A percentile compares a stretch with the other conserved stretches of the same genome.
These are phyloP conservation scores for Salticus scenicus DNA, from an alignment of 2,888 invertebrate species.

Conservation along the genomic window DNA sequence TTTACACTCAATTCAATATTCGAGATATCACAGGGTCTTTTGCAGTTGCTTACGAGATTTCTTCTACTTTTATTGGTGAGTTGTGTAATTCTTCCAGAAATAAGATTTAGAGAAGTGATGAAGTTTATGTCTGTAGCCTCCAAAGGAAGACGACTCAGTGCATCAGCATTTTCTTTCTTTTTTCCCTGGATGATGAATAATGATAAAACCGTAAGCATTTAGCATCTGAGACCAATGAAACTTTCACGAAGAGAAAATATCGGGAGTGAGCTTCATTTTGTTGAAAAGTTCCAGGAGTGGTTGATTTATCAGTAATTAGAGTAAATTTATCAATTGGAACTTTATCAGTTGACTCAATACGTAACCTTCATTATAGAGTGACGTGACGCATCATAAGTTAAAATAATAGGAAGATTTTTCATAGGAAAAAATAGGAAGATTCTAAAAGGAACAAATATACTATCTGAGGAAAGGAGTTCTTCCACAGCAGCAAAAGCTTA, in stretches of 20 bases:
- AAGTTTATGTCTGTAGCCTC: no score
- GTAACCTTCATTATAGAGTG: constrained; percentile 70
- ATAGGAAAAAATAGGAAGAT: no score
- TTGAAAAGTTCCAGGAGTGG: constrained; percentile 33
- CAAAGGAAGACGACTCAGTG: neutral
- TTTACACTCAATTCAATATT: no score
- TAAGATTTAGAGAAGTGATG: no score
- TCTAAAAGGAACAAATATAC: constrained; percentile 67
- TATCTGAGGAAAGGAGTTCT: neutral
- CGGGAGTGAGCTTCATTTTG: neutral
- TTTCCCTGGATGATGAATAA: neutral
- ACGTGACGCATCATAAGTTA: constrained; percentile 71
- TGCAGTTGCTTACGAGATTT: no score
- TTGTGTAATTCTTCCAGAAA: no score
- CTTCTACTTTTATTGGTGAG: no score
- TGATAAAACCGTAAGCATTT: neutral
- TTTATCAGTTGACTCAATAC: constrained; percentile 69
- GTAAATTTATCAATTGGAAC: constrained; percentile 59
- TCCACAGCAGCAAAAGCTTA: constrained; percentile 6
- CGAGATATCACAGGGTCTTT: no score
- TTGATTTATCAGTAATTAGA: constrained; percentile 66
- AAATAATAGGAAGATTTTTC: constrained; percentile 37
- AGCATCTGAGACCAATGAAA: no score
- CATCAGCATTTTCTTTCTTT: neutral
- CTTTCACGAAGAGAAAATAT: neutral